A percentile compares a stretch with the other conserved stretches of the same genome.
Evolutionary conservation across 2,888 invertebrate species (phyloP).

Genomic region (Dascillus cervinus): DNA sequence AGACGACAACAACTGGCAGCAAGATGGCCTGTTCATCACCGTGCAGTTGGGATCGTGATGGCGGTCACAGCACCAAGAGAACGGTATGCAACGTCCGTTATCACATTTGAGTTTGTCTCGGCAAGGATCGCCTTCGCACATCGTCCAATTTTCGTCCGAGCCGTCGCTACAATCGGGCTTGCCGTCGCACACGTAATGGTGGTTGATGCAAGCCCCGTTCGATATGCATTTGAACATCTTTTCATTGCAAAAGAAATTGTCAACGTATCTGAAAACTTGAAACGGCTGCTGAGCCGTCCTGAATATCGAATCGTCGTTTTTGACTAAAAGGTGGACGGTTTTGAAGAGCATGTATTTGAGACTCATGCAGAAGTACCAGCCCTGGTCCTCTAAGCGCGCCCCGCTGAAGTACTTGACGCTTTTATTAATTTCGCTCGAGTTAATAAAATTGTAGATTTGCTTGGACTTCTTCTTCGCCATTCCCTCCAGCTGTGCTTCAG

Average conservation of each 20-base stretch:
- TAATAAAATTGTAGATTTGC: conserved; percentile 13
- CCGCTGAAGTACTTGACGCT: conserved; percentile 32
- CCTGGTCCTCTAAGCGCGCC: conserved; percentile 30
- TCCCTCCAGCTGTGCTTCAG: no score
- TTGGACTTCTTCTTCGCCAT: conserved; percentile 15
- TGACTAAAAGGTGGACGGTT: conserved; percentile 30
- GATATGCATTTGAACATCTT: conserved; percentile 36
- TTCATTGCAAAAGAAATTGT: conserved; percentile 28
- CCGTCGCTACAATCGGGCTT: conserved; percentile 46
- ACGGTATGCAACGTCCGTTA: conserved; percentile 47
- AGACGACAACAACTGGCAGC: conserved; percentile 40
- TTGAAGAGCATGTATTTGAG: conserved; percentile 32
- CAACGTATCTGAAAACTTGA: no score
- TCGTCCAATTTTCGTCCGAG: conserved; percentile 43
- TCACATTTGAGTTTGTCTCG: conserved; percentile 42
- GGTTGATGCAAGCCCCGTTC: conserved; percentile 41
- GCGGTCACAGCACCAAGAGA: conserved; percentile 47
- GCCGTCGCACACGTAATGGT: conserved; percentile 48
- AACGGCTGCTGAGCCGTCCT: no score
- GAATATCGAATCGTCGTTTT: no score
- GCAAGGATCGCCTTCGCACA: conserved; percentile 41
- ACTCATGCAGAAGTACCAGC: conserved; percentile 36
- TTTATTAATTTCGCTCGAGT: conserved; percentile 28
- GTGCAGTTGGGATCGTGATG: conserved; percentile 43
- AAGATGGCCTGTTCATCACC: conserved; percentile 39